Evolutionary conservation across 2,888 invertebrate genomes (phyloP).

Genomic region (Callyntrura sp.): DNA sequence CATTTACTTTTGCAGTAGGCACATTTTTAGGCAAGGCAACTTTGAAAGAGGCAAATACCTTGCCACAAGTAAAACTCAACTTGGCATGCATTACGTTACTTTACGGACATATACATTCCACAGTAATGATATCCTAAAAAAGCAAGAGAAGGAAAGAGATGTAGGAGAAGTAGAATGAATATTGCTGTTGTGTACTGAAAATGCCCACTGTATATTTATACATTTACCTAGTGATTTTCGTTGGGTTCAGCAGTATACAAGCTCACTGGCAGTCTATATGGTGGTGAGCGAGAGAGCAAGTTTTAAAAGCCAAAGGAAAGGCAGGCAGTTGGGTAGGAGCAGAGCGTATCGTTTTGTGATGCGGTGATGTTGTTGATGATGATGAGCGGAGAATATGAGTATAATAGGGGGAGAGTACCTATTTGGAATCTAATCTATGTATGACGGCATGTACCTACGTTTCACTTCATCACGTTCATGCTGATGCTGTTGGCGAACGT

Average conservation of each 20-base stretch:
- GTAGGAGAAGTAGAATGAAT: constrained; percentile 37
- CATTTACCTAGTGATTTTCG: constrained; percentile 20
- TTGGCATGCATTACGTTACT: constrained; percentile 46
- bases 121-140: constrained; percentile 49
- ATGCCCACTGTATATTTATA: background rate
- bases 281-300: background rate
- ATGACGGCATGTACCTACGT: constrained; percentile 32
- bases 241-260: background rate
- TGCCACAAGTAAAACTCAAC: constrained; percentile 35
- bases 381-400: background rate
- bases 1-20: constrained; percentile 63
- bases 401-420: background rate
- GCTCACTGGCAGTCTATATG: too few relatives aligned
- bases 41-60: background rate
- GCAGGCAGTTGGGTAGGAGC: constrained; percentile 37
- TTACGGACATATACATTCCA: constrained; percentile 53
- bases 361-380: background rate
- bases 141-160: constrained; percentile 4
- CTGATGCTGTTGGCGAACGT: constrained; percentile 29
- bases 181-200: background rate
- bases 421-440: constrained; percentile 14
- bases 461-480: constrained; percentile 62
- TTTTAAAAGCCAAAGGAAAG: constrained; percentile 43
- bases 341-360: background rate
- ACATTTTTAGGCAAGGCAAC: constrained; percentile 63